phyloP scores from a whole-genome alignment of 2,113 vertebrate species.

The Himantopus leucocephalus region DNA sequence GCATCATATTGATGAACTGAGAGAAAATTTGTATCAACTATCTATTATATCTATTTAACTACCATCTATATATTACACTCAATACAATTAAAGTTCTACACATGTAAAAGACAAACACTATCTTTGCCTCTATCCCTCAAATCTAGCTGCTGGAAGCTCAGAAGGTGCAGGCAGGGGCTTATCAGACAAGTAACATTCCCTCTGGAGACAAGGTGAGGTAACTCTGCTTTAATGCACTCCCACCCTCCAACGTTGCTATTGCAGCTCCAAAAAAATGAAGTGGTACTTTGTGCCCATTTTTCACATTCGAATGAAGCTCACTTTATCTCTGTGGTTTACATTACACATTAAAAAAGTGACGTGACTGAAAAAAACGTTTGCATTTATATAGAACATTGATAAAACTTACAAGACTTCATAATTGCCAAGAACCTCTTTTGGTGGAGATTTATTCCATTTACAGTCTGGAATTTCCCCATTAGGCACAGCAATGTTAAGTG shows the following conservation, averaged over 20 bases:
- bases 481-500: constrained; percentile 92
- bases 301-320: background rate
- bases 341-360: background rate
- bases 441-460: constrained; percentile 91
- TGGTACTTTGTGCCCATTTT: background rate
- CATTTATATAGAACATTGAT: background rate
- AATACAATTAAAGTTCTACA: background rate
- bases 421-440: constrained; percentile 90
- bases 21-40: background rate
- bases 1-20: background rate
- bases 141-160: background rate
- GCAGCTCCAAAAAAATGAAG: background rate
- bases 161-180: background rate
- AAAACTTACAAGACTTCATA: constrained; percentile 94
- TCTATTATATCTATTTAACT: background rate
- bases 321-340: background rate
- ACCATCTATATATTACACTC: background rate
- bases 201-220: background rate
- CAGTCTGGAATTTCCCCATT: constrained; percentile 93
- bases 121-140: background rate
- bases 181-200: background rate
- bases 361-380: background rate
- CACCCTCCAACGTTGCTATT: background rate
- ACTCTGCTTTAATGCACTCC: background rate
- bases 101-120: background rate